These are phyloP conservation scores for Pelochelys cantorii DNA, from an alignment of 2,797 vertebrate species.

Conservation along the genomic window DNA sequence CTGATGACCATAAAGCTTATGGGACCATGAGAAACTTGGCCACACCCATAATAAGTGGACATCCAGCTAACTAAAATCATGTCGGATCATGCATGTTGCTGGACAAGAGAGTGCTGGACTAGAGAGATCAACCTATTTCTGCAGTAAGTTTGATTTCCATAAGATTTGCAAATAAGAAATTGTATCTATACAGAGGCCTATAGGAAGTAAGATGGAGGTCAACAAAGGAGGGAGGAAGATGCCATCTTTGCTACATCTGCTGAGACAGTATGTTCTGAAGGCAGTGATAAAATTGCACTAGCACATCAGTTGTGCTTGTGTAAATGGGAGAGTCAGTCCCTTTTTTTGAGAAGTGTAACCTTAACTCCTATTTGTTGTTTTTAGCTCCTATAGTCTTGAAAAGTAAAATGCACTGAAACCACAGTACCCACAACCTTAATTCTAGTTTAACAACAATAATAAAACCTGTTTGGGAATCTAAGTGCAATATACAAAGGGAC, in stretches of 20 bases:
- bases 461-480: slow-evolving; percentile 54
- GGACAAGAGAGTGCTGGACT: too few species aligned
- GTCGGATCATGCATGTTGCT: too few species aligned
- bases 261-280: neutral
- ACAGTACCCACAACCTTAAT: neutral
- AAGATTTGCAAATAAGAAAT: neutral
- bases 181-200: neutral
- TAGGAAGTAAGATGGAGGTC: neutral
- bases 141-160: neutral
- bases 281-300: neutral
- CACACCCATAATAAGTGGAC: too few species aligned
- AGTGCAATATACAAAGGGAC: slow-evolving; percentile 64
- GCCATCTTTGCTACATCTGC: slow-evolving; percentile 4
- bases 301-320: neutral
- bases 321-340: neutral
- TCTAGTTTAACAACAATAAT: neutral
- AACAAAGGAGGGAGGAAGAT: neutral
- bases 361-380: neutral
- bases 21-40: too few species aligned
- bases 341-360: neutral
- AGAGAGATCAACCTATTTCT: neutral
- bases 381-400: neutral
- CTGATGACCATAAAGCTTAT: too few species aligned
- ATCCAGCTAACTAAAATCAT: too few species aligned
- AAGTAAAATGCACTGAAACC: neutral